Evolutionary conservation across 2,888 invertebrate species (phyloP).

Genomic region (Zygaena filipendulae): DNA sequence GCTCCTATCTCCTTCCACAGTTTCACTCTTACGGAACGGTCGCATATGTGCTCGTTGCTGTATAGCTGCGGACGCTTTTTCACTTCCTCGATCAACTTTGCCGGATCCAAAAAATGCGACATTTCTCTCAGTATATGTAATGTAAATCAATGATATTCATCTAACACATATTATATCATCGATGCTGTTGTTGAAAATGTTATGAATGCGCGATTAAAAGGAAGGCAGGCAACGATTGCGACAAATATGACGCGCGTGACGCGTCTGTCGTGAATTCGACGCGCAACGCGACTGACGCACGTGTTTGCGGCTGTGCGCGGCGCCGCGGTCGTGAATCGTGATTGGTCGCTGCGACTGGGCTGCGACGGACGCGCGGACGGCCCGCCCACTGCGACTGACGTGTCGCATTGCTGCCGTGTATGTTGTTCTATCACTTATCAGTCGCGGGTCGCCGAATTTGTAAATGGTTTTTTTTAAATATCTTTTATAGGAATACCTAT

Average conservation of each 20-base stretch:
- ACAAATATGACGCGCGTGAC: slow-evolving; percentile 12
- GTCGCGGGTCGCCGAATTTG: not conserved
- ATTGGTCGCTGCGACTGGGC: slow-evolving; percentile 8
- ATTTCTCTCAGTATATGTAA: slow-evolving; percentile 10
- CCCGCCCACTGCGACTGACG: slow-evolving; percentile 33
- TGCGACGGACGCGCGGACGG: slow-evolving; percentile 12
- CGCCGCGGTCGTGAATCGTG: too few species aligned
- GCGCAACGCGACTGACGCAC: slow-evolving; percentile 31
- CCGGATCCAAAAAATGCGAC: slow-evolving; percentile 27
- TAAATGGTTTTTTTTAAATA: too few species aligned
- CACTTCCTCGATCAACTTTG: slow-evolving; percentile 46
- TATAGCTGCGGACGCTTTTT: slow-evolving; percentile 52
- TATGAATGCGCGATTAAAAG: too few species aligned
- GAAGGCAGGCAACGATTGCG: slow-evolving; percentile 9
- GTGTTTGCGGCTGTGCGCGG: slow-evolving; percentile 24
- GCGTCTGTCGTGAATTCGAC: slow-evolving; percentile 11
- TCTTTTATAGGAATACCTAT: too few species aligned
- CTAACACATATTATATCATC: too few species aligned
- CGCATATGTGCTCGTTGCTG: slow-evolving; percentile 46
- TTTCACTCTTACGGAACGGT: slow-evolving; percentile 50
- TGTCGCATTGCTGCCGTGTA: too few species aligned
- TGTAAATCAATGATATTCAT: slow-evolving; percentile 21
- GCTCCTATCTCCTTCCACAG: slow-evolving; percentile 56
- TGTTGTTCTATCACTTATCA: too few species aligned
- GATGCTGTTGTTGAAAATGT: not conserved